A percentile compares a stretch with the other conserved stretches of the same genome.
Evolutionary conservation across 2,888 invertebrate species (phyloP).

Genomic region (Lordiphosa andalusiaca): DNA sequence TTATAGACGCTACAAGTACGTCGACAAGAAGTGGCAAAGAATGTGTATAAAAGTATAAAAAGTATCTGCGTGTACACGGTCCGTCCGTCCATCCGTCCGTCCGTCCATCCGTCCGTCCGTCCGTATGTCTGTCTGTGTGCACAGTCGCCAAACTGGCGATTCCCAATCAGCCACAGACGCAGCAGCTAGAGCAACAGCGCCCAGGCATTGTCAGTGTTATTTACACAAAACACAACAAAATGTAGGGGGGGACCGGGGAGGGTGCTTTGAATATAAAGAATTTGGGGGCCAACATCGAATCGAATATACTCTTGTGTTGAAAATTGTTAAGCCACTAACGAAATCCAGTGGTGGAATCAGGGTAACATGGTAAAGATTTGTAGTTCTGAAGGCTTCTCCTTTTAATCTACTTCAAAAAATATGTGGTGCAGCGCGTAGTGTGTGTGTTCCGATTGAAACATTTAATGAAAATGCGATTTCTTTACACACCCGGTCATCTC

Average conservation of each 20-base stretch:
- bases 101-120: conserved; percentile 12
- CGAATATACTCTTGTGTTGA: conserved; percentile 25
- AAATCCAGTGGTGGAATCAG: no score
- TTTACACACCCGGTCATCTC: no score
- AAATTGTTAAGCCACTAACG: not conserved
- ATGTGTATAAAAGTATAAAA: conserved; percentile 44
- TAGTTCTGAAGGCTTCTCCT: no score
- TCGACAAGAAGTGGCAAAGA: conserved; percentile 49
- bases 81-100: not conserved
- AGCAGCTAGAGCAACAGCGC: conserved; percentile 18
- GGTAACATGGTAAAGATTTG: no score
- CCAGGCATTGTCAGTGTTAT: conserved; percentile 30
- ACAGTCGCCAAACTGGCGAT: conserved; percentile 75
- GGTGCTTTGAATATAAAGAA: not conserved
- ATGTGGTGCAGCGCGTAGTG: no score
- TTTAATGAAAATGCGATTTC: no score
- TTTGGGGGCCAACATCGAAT: conserved; percentile 8
- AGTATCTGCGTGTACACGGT: conserved; percentile 39
- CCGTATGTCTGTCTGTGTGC: conserved; percentile 24
- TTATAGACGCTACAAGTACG: conserved; percentile 51
- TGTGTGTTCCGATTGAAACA: no score
- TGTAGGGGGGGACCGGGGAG: no score
- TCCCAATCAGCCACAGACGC: conserved; percentile 61
- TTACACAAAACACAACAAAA: conserved; percentile 26
- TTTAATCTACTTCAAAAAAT: no score